Percentiles rank a stretch among this genome's conserved stretches.
These are phyloP conservation scores for Pachycephus smyrnensis DNA, from an alignment of 2,888 invertebrate genomes.

Conservation along the genomic window DNA sequence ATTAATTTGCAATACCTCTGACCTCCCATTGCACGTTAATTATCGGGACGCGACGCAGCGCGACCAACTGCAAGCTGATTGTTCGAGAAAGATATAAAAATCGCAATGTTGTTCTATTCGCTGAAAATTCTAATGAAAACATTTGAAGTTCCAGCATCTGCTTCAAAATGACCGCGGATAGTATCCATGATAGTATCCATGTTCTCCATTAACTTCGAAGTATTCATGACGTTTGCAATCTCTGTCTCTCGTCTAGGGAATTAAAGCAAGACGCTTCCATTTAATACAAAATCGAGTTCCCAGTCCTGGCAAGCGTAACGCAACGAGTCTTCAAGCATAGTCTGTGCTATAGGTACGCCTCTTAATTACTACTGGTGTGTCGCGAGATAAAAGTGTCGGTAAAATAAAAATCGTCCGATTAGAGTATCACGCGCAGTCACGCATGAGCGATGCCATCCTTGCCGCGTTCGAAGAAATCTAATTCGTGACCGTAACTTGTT, in stretches of 20 bases:
- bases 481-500: conserved; percentile 46
- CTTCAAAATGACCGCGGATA: background rate
- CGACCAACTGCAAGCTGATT: background rate
- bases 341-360: background rate
- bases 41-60: conserved; percentile 19
- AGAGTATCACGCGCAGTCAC: conserved; percentile 3
- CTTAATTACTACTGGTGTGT: background rate
- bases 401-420: conserved; percentile 8
- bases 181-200: background rate
- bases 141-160: background rate
- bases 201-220: too few relatives aligned
- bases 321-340: background rate
- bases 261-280: background rate
- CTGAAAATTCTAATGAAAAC: background rate
- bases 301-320: background rate
- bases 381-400: background rate
- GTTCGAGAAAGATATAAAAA: background rate
- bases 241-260: background rate
- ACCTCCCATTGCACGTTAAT: conserved; percentile 38
- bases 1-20: conserved; percentile 35
- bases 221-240: background rate
- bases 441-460: conserved; percentile 2
- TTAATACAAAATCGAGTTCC: background rate
- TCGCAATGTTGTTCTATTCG: background rate
- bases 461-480: conserved; percentile 35